A percentile compares a stretch with the other conserved stretches of the same genome.
These are phyloP conservation scores for Ichneumoninae sp. DNA, from an alignment of 2,888 invertebrate species.

Conservation along the genomic window DNA sequence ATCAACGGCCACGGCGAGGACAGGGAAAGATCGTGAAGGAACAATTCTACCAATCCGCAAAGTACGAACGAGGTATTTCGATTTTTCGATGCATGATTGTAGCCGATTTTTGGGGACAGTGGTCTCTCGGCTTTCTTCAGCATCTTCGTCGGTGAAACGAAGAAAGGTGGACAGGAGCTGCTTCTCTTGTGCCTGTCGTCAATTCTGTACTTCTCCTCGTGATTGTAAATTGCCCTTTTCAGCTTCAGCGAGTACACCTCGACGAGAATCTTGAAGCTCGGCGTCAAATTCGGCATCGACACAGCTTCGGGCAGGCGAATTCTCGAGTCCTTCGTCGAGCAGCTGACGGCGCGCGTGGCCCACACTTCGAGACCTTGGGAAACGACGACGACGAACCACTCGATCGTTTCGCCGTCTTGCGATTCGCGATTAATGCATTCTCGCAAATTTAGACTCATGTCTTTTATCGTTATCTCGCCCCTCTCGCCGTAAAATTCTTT, in stretches of 20 bases:
- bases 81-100: slow-evolving; percentile 53
- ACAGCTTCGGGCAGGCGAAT: slow-evolving; percentile 77
- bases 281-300: slow-evolving; percentile 79
- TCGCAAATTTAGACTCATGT: slow-evolving; percentile 72
- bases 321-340: slow-evolving; percentile 69
- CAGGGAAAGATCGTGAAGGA: slow-evolving; percentile 75
- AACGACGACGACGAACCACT: slow-evolving; percentile 81
- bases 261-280: slow-evolving; percentile 83
- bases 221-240: slow-evolving; percentile 78
- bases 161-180: slow-evolving; percentile 72
- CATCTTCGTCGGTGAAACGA: slow-evolving; percentile 73
- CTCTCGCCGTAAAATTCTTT: slow-evolving; percentile 47
- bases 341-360: slow-evolving; percentile 74
- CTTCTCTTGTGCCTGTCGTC: slow-evolving; percentile 70
- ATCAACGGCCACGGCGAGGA: slow-evolving; percentile 75
- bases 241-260: slow-evolving; percentile 85
- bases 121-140: slow-evolving; percentile 65
- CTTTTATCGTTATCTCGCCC: slow-evolving; percentile 70
- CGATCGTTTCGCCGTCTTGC: slow-evolving; percentile 69
- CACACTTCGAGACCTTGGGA: slow-evolving; percentile 78
- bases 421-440: slow-evolving; percentile 66
- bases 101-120: slow-evolving; percentile 65
- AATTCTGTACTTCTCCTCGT: slow-evolving; percentile 80
- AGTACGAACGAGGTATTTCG: slow-evolving; percentile 74
- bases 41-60: slow-evolving; percentile 74